These are phyloP conservation scores for Tachypleus tridentatus DNA, from an alignment of 1,140 invertebrate species.

Conservation along the genomic window DNA sequence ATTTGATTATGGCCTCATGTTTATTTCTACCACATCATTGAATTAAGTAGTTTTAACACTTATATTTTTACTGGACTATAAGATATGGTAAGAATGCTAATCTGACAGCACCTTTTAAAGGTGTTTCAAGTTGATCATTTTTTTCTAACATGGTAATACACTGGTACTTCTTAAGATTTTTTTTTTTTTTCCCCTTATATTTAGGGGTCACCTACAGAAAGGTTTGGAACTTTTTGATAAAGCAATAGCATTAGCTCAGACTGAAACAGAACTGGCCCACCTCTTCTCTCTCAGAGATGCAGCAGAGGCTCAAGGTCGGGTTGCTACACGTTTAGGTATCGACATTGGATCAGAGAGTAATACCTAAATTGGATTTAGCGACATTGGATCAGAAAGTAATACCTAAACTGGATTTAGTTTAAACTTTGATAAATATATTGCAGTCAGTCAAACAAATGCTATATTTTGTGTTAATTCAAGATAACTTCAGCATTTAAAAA, in stretches of 20 bases:
- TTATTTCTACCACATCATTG: no score
- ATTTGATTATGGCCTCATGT: no score
- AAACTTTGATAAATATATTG: no score
- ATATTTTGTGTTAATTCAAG: no score
- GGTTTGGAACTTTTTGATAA: constrained; percentile 78
- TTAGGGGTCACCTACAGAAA: constrained; percentile 63
- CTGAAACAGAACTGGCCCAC: constrained; percentile 73
- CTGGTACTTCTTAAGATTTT: background rate
- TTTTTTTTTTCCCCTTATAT: constrained; percentile 27
- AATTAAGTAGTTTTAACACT: no score
- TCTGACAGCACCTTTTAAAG: background rate
- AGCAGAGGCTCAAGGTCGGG: constrained; percentile 67
- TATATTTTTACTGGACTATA: no score
- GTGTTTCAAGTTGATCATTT: background rate
- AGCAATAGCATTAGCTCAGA: constrained; percentile 71
- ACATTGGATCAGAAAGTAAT: constrained; percentile 12
- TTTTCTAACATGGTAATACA: background rate
- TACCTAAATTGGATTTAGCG: background rate
- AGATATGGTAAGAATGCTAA: no score
- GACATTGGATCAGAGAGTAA: constrained; percentile 15
- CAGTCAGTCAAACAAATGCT: no score
- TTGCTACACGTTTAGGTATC: constrained; percentile 58
- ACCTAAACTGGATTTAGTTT: no score
- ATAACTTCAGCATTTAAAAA: no score
- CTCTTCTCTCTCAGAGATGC: constrained; percentile 72